Base-by-base conservation (phyloP, 2,113 vertebrate species). In the Aspiorhynchus laticeps region DNA sequence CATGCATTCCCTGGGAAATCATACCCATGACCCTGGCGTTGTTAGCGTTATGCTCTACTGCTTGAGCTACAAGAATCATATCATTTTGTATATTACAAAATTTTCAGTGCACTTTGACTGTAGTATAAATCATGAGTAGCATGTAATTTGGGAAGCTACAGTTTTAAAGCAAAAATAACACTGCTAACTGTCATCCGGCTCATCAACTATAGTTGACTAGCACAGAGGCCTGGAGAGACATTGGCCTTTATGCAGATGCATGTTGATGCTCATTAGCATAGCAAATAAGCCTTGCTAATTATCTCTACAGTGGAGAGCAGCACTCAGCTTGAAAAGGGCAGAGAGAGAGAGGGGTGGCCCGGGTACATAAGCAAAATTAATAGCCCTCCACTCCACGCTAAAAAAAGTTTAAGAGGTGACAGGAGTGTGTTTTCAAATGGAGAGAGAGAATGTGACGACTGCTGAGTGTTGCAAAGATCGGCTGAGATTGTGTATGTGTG, bases 191-290 rank as follows among this genome's bases (percentile, higher is more conserved):
- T 86, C 46, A 24, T 36, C 10, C 15, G 9, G n/a, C 65, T 56
- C 51, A 36, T 74, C 85, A 75, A 59, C n/a, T 7, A 36, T 36
- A 51, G 17, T 2, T 31, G n/a, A 53, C 84, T 65, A 43, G 43
- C n/a, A 41, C 51, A 2, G 48, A 88, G 67, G 53, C 79, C 59
- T 31, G 43, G 31, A 87, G 74, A 85, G 67, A 89, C 41, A 41
- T 90, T 93, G 92, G 91, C 92, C 93, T 94, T 93, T 94, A 91
- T 89, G 88, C 85, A 65, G 78, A 80, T 14, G 86, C 91, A 86
- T 91, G 92, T 91, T 93, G 91, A 90, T 85, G 87, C 88, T 92
- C 90, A 94, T 95, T 93, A 93, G 89, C 93, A 95, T 93, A 91
- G 89, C 89, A 92, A 93, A 94, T 88, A 82, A 93, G 92, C 86